These are phyloP conservation scores for Zaprionus vittiger DNA, from an alignment of 1,140 invertebrate species.

Conservation along the genomic window DNA sequence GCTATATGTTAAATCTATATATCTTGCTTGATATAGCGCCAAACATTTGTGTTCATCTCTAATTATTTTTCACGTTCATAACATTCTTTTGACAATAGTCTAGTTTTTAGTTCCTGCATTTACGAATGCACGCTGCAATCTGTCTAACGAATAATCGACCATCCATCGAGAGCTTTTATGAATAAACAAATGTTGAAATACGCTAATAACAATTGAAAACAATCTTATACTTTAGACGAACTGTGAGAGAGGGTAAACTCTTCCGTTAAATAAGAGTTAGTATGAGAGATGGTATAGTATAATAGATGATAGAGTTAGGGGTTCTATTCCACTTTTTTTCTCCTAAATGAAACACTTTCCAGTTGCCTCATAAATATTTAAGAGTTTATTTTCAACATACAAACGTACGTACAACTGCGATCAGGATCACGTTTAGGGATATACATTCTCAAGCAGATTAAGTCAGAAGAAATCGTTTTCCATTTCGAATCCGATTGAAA, in stretches of 20 bases:
- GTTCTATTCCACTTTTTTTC: too few relatives aligned
- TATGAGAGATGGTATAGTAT: too few relatives aligned
- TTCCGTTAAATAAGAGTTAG: too few relatives aligned
- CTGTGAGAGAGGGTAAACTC: too few relatives aligned
- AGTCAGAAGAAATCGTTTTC: neutral
- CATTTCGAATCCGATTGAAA: slow-evolving; percentile 23
- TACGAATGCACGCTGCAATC: slow-evolving; percentile 3
- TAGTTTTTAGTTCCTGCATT: slow-evolving; percentile 40
- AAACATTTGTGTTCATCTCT: slow-evolving; percentile 61
- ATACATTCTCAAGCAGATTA: slow-evolving; percentile 35
- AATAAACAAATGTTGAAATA: neutral
- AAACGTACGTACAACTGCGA: slow-evolving; percentile 48
- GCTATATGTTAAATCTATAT: slow-evolving; percentile 23
- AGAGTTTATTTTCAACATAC: slow-evolving; percentile 53
- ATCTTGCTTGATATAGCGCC: slow-evolving; percentile 19
- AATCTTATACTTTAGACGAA: too few relatives aligned
- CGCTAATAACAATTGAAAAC: too few relatives aligned
- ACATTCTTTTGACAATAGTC: slow-evolving; percentile 41
- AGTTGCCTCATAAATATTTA: slow-evolving; percentile 44
- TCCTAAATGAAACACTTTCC: neutral
- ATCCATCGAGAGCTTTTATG: neutral
- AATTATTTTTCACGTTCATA: slow-evolving; percentile 24
- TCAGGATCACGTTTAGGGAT: slow-evolving; percentile 21
- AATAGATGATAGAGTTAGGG: fast-evolving
- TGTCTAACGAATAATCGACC: slow-evolving; percentile 1